Percentiles rank a stretch among this genome's conserved stretches.
phyloP scores from a whole-genome alignment of 1,140 invertebrate species.

The Oncopodura yosiiana region DNA sequence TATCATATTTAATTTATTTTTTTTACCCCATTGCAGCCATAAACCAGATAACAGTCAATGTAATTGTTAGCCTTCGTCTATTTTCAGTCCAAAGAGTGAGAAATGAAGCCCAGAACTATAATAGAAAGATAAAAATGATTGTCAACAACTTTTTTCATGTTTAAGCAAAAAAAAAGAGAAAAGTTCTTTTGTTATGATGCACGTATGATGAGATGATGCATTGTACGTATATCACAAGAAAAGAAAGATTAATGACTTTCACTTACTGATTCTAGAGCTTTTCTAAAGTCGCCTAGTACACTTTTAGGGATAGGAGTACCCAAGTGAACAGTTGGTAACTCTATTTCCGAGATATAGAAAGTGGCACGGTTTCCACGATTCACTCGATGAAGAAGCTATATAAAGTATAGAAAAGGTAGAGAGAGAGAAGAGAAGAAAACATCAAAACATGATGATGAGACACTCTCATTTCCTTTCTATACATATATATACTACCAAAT shows the following conservation, averaged over 20 bases:
- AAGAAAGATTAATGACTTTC: not conserved
- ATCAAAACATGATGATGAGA: not conserved
- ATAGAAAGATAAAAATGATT: constrained; percentile 6
- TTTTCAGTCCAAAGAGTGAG: constrained; percentile 33
- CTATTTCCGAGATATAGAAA: constrained; percentile 34
- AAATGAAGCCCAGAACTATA: constrained; percentile 32
- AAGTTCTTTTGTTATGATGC: not conserved
- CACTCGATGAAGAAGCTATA: constrained; percentile 26
- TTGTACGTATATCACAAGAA: not conserved
- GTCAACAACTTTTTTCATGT: not conserved
- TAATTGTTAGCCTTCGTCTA: constrained; percentile 26
- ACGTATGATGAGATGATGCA: not conserved
- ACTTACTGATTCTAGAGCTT: constrained; percentile 31
- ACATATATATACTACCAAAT: not conserved
- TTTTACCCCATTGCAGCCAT: constrained; percentile 33
- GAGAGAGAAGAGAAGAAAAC: not conserved
- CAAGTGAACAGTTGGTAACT: constrained; percentile 28
- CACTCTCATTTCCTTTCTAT: not conserved
- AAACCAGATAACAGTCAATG: constrained; percentile 30
- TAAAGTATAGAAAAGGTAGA: not conserved
- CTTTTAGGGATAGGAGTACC: constrained; percentile 22
- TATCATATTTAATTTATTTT: not conserved
- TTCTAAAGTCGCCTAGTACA: constrained; percentile 32
- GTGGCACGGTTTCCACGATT: constrained; percentile 27
- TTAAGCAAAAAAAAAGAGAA: too few relatives aligned